Conservation (phyloP, 2,888 invertebrate species). For the Colletes collaris region DNA sequence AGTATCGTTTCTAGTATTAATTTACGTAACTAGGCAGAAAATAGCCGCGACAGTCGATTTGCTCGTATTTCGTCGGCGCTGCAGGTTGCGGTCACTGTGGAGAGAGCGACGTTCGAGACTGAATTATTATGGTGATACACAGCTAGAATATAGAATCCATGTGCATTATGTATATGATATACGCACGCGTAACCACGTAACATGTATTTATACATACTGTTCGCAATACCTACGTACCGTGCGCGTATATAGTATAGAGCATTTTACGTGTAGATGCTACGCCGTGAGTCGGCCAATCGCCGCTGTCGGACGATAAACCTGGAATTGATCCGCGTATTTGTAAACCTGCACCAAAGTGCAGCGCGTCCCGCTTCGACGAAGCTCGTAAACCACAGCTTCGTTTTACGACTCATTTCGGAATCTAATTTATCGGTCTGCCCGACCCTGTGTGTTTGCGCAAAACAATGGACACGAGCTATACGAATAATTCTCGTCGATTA, state of each 20-base stretch:
- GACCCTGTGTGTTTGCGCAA: constrained; percentile 26
- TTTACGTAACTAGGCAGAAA: constrained; percentile 56
- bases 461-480: constrained; percentile 26
- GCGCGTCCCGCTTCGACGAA: constrained; percentile 32
- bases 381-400: constrained; percentile 53
- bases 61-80: constrained; percentile 58
- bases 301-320: constrained; percentile 69
- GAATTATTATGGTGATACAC: constrained; percentile 64
- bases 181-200: neutral
- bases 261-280: constrained; percentile 39
- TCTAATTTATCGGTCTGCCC: constrained; percentile 71
- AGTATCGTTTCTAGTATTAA: constrained; percentile 48
- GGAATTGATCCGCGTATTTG: constrained; percentile 76
- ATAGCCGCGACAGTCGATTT: constrained; percentile 47
- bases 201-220: constrained; percentile 2
- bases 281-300: constrained; percentile 55
- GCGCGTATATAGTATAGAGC: constrained; percentile 1
- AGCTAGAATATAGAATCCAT: constrained; percentile 58
- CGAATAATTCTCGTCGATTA: neutral
- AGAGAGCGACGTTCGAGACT: constrained; percentile 62
- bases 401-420: constrained; percentile 74
- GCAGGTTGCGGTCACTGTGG: constrained; percentile 57
- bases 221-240: neutral
- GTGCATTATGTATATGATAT: constrained; percentile 45
- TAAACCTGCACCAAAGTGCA: constrained; percentile 62